Evolutionary conservation across 2,888 invertebrate species (phyloP), one percentile per base, ranked within the genome.

Genomic region (Drosophila dives): DNA sequence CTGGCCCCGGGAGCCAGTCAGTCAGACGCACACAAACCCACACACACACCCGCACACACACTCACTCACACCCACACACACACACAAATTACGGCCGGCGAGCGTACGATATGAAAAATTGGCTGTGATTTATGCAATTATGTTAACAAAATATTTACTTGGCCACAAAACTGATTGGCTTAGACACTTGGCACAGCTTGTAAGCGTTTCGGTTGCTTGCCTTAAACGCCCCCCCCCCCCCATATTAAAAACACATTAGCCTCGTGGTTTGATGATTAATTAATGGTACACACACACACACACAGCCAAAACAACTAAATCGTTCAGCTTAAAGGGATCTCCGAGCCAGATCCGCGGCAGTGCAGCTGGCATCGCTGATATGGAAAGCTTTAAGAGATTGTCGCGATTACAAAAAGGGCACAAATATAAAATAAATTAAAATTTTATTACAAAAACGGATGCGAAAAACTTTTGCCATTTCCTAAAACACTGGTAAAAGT

Each of bases 61-160:
- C n/a, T 0, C 63, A 54, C 36, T 58, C n/a, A 42, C 56, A 26
- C 54, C 29, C 50, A 26, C 26, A 42, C 42, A 42, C 23, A n/a
- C 59, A 54, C 67, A 59, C 50, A 84, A 76, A 87, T 87, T 78
- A 83, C 74, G 69, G 68, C 72, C 67, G 66, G 66, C 49, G 11
- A 58, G 69, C 67, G 64, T 75, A 67, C 66, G 80, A 71, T 73
- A 80, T 88, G 86, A 84, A 84, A 84, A 84, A 84, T 88, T 88
- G 89, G 83, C 86, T 84, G 84, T 75, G 84, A 88, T 84, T 84
- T 84, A 88, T 84, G 84, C 89, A 84, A 84, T 88, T 88, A 86
- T 84, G 83, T 88, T 84, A 88, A 88, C 84, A 88, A 84, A 84
- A 84, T 88, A 84, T 84, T 84, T 88, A 86, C 84, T 84, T 80